Evolutionary conservation across 2,888 invertebrate genomes (phyloP).

Genomic region (Heliconius cydno): DNA sequence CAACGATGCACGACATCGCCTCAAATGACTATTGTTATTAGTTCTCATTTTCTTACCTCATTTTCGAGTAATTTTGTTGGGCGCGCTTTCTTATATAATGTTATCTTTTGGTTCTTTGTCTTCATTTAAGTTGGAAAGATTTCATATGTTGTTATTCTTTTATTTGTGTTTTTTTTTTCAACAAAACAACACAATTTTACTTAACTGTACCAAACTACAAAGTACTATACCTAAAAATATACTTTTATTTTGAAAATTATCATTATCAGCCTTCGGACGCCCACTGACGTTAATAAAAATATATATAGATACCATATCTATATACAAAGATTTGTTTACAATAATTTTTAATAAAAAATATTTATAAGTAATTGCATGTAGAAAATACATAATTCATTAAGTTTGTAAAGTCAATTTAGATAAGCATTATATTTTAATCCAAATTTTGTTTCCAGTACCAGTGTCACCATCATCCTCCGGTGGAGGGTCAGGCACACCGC

Average conservation of each 20-base stretch:
- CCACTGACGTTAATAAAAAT: no score
- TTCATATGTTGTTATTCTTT: neutral
- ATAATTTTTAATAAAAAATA: neutral
- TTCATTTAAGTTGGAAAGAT: conserved; percentile 23
- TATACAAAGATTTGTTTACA: neutral
- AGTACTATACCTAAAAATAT: neutral
- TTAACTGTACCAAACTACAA: neutral
- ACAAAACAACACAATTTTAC: neutral
- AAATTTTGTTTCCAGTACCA: conserved; percentile 74
- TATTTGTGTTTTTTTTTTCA: neutral
- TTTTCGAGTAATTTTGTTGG: conserved; percentile 35
- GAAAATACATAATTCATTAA: neutral
- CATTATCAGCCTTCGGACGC: neutral
- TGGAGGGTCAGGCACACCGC: conserved; percentile 73
- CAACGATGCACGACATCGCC: conserved; percentile 29
- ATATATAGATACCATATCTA: no score
- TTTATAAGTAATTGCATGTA: neutral
- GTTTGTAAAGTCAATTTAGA: neutral
- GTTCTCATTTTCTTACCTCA: conserved; percentile 45
- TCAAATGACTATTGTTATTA: conserved; percentile 44
- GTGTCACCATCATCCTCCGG: conserved; percentile 82
- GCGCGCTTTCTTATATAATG: conserved; percentile 39
- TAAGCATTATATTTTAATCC: neutral
- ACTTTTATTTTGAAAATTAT: neutral
- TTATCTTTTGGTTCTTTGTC: conserved; percentile 20